phyloP scores from a whole-genome alignment of 2,888 invertebrate species.

The Eucriotettix oculatus region DNA sequence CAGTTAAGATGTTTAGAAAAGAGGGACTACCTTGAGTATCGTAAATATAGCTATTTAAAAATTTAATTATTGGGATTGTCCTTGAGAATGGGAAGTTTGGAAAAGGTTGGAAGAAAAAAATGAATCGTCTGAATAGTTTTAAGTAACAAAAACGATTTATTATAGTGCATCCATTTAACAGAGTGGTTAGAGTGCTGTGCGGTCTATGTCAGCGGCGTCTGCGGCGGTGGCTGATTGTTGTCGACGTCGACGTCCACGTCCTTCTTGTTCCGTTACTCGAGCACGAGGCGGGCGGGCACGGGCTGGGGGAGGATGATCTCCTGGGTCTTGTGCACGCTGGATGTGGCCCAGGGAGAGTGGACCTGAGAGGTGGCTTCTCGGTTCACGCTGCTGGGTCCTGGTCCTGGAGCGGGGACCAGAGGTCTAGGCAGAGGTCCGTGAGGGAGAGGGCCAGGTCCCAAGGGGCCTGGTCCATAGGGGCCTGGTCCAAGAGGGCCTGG shows the following conservation, averaged over 20 bases:
- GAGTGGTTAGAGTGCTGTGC: too few relatives aligned
- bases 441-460: background rate
- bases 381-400: background rate
- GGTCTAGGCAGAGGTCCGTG: background rate
- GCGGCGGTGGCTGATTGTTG: background rate
- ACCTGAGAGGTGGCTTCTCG: background rate
- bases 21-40: too few relatives aligned
- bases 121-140: too few relatives aligned
- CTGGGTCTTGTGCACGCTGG: background rate
- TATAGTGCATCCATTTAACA: too few relatives aligned
- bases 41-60: too few relatives aligned
- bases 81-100: too few relatives aligned
- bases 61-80: too few relatives aligned
- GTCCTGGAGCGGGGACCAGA: background rate
- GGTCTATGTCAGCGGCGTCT: background rate
- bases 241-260: background rate
- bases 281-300: background rate
- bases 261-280: background rate
- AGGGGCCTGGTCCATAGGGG: background rate
- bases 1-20: too few relatives aligned
- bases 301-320: background rate
- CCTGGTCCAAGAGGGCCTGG: background rate
- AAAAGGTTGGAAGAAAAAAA: too few relatives aligned
- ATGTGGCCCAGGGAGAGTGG: background rate
- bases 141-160: too few relatives aligned